These are phyloP conservation scores for Styela plicata DNA, from an alignment of 23 tunicate species.

Conservation along the genomic window DNA sequence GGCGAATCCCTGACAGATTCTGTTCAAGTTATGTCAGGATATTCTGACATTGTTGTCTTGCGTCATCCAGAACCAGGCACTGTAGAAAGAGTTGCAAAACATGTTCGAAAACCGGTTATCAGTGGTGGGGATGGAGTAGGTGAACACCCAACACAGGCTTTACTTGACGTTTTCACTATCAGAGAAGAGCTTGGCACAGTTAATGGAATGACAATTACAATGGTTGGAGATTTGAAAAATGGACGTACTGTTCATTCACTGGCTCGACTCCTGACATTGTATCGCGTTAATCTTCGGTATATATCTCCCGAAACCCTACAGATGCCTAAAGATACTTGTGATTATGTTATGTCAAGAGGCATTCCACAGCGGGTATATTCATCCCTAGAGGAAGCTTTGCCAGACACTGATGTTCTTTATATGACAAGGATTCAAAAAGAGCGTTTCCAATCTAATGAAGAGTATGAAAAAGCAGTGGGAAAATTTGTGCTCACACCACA, in stretches of 20 bases:
- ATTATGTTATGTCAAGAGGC: constrained; percentile 46
- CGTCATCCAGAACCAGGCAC: constrained; percentile 92
- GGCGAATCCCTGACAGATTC: constrained; percentile 86
- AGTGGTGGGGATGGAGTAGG: constrained; percentile 89
- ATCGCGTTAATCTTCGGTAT: constrained; percentile 75
- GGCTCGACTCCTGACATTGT: constrained; percentile 64
- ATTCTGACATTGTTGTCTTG: constrained; percentile 77
- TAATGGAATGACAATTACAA: constrained; percentile 85
- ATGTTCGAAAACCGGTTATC: constrained; percentile 59
- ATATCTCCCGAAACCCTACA: constrained; percentile 50
- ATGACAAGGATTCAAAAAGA: constrained; percentile 88
- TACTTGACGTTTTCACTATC: constrained; percentile 89
- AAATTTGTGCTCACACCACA: constrained; percentile 87
- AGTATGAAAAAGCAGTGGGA: constrained; percentile 48
- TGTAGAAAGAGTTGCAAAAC: constrained; percentile 39
- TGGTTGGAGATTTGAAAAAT: constrained; percentile 92
- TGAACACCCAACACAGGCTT: constrained; percentile 95
- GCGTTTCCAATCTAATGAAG: constrained; percentile 45
- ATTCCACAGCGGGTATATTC: constrained; percentile 52
- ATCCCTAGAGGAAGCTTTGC: constrained; percentile 86
- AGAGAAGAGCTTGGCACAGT: constrained; percentile 96
- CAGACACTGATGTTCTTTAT: constrained; percentile 89
- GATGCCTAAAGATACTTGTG: constrained; percentile 82
- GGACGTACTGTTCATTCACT: constrained; percentile 94
- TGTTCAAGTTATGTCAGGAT: constrained; percentile 69